phyloP scores from a whole-genome alignment of 2,113 vertebrate genomes.

The Eulemur macaco region DNA sequence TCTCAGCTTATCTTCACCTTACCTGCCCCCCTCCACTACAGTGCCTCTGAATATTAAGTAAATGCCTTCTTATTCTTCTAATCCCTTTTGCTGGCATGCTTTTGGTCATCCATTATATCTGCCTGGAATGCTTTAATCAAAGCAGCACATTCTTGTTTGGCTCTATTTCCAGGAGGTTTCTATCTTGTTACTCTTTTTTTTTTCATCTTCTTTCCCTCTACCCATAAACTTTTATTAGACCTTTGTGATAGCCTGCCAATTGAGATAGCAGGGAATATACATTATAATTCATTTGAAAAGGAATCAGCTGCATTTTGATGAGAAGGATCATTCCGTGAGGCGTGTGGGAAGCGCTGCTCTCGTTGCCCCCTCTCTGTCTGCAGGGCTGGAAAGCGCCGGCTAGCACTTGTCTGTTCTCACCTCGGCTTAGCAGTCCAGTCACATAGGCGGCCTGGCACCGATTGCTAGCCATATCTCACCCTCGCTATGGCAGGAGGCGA shows the following conservation, averaged over 20 bases:
- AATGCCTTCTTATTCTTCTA: conserved; percentile 46
- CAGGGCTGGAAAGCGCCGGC: conserved; percentile 3
- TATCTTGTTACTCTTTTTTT: conserved; percentile 28
- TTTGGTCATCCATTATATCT: conserved; percentile 61
- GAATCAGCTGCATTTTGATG: conserved; percentile 66
- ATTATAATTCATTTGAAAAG: conserved; percentile 63
- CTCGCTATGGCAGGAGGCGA: conserved; percentile 71
- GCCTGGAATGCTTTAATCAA: conserved; percentile 57
- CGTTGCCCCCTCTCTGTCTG: conserved; percentile 16
- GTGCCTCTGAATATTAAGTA: conserved; percentile 33
- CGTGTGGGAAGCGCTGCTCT: neutral
- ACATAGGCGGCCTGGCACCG: conserved; percentile 70
- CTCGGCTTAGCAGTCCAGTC: conserved; percentile 70
- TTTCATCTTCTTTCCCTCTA: conserved; percentile 32
- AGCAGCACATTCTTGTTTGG: conserved; percentile 63
- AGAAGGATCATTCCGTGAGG: conserved; percentile 28
- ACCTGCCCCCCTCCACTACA: neutral
- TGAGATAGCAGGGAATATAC: conserved; percentile 60
- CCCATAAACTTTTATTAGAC: conserved; percentile 72
- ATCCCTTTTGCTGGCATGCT: conserved; percentile 56
- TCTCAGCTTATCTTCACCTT: neutral
- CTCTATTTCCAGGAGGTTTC: conserved; percentile 61
- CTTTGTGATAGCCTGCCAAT: conserved; percentile 54
- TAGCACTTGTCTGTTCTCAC: conserved; percentile 62
- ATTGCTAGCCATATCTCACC: conserved; percentile 74